Base-by-base conservation (phyloP, 92 coral and sea anemone genomes). In the Scolanthus callimorphus region DNA sequence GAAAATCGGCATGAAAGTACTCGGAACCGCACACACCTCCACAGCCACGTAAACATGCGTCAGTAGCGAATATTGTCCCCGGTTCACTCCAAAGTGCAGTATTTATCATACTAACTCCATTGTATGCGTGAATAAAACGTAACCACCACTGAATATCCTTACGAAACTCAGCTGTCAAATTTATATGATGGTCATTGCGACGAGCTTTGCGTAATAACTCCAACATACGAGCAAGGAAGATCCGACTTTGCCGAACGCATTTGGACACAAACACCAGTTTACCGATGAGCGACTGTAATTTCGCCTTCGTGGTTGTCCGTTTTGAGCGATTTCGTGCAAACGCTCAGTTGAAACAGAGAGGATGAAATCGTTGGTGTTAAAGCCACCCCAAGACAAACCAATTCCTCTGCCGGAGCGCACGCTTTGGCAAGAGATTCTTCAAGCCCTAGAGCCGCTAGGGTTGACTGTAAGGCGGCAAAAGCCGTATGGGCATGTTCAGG, bases 41-140 rank as follows among this genome's bases (percentile, higher is more conserved):
- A 17, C 76, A 67, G 28, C 76, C 83, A 26, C 58, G 29, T 29
- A 67, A 43, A 60, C 83, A 76, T 13, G 76, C 83, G 45, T 76
- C 64, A 20, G 83, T 76, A 9, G 76, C 24, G 26, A 76, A 76
- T 21, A 76, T 50, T 30, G 11, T 27, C 17, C 51, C 76, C 2
- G 68, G 74, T 23, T 60, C 47, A 31, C 69, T 29, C 83, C 77
- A 77, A 20, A 27, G 11, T 6, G 47, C 38, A 22, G 23, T 29
- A 22, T 4, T 22, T 17, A 66, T 67, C 56, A 67, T 20, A 8
- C 57, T 30, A 8, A 76, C 63, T 25, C 82, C 75, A 23, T 68
- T 77, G 39, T 60, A 77, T 17, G 24, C 46, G 29, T 62, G 55
- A 54, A 60, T 23, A 45, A 68, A 68, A 10, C 66, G 59, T 25